Evolutionary conservation across 2,797 vertebrate species (phyloP), one percentile per base, ranked within the genome.

Genomic region (Paguma larvata): DNA sequence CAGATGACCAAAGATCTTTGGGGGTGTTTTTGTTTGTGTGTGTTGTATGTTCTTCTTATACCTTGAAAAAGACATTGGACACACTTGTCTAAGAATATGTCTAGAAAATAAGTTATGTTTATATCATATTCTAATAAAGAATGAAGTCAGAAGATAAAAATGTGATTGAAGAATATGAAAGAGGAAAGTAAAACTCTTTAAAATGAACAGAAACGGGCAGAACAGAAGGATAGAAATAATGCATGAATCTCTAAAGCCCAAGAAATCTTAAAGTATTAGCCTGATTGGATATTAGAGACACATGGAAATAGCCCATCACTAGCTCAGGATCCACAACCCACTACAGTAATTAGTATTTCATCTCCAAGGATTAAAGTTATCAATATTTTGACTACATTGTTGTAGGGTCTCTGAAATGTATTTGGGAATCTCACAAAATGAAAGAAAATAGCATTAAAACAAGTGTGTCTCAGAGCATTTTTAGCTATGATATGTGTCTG

Each of bases 381-480:
- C 41, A 77, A 46, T 56, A 90, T 9, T n/a, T 91, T 91, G 82
- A n/a, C 13, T 93, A 51, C 89, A 56, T 56, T 41, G 65, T 87
- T 92, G n/a, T 38, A 34, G 68, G 48, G 63, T 90, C 21, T 68
- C 30, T 96, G 48, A 93, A 96, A 94, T 72, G 32, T 62, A 89
- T 68, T 77, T 38, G 94, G 48, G 13, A 95, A 78, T 78, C 72
- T 95, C 86, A 80, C 2, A 95, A 91, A 97, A 78, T 48, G 83
- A 32, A 89, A 63, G 15, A n/a, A 83, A 94, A 34, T 93, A 84
- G 80, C 27, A 67, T 93, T 86, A 34, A 94, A 87, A 83, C 13
- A 90, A 89, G 53, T 95, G 85, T 93, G 21, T 89, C 90, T 94
- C 4, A 62, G 48, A 82, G 44, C 5, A 73, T 38, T 73, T 77